Evolutionary conservation across 35 echinoderm and acorn worm genomes (phyloP).

Genomic region (Hemicentrotus pulcherrimus): DNA sequence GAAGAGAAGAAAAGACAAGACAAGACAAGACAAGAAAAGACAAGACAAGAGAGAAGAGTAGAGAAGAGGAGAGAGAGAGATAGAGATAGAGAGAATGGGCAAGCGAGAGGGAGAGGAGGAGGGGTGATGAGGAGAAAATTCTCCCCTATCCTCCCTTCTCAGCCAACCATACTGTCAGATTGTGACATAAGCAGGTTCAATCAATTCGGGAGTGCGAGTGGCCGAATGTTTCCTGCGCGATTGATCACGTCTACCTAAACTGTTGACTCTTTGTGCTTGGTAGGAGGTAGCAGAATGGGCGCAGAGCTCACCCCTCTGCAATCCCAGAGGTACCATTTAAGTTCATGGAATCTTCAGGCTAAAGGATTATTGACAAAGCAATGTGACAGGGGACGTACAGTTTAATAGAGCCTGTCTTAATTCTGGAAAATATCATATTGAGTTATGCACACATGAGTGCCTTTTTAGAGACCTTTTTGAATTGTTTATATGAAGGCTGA

Average conservation of each 20-base stretch:
- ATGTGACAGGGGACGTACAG: not conserved
- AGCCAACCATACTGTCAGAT: not conserved
- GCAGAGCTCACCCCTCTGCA: not conserved
- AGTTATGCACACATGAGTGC: not conserved
- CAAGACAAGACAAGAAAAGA: no score
- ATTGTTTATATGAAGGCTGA: not conserved
- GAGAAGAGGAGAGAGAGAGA: no score
- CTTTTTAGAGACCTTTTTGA: not conserved
- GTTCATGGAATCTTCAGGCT: not conserved
- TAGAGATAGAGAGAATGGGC: no score
- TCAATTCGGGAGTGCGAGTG: conserved; percentile 31
- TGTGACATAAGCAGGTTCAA: conserved; percentile 34
- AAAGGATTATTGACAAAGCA: not conserved
- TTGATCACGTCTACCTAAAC: conserved; percentile 33
- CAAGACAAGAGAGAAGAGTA: no score
- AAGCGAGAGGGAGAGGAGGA: not conserved
- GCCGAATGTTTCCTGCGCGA: conserved; percentile 22
- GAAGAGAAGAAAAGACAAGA: no score
- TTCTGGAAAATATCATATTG: no score
- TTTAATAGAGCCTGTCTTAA: not conserved
- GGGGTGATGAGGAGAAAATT: no score
- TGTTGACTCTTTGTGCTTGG: conserved; percentile 14
- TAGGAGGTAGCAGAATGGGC: conserved; percentile 1
- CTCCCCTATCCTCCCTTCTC: not conserved
- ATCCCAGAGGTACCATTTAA: not conserved